Conservation (phyloP, 2,113 vertebrate genomes). For the rat (Rattus norvegicus) region GRCr8 NC_086024.1:135341501-135342000, state of each 20-base stretch:
- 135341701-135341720: neutral
- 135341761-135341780: neutral
- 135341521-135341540: neutral
- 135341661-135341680: neutral
- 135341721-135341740: neutral
- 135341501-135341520: neutral
- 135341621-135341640: neutral
- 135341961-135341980: neutral
- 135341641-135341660: neutral
- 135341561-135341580: rapidly evolving
- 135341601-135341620: neutral
- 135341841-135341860: neutral
- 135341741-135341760: neutral
- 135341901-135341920: neutral
- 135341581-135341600: neutral
- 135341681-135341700: neutral
- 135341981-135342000: neutral
- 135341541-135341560: neutral
- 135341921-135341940: neutral
- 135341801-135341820: neutral
- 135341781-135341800: neutral
- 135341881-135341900: neutral
- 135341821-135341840: neutral
- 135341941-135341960: neutral
- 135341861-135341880: neutral